Evolutionary conservation across 2,113 vertebrate genomes (phyloP).

Genomic region (Chascanopsetta lugubris): DNA sequence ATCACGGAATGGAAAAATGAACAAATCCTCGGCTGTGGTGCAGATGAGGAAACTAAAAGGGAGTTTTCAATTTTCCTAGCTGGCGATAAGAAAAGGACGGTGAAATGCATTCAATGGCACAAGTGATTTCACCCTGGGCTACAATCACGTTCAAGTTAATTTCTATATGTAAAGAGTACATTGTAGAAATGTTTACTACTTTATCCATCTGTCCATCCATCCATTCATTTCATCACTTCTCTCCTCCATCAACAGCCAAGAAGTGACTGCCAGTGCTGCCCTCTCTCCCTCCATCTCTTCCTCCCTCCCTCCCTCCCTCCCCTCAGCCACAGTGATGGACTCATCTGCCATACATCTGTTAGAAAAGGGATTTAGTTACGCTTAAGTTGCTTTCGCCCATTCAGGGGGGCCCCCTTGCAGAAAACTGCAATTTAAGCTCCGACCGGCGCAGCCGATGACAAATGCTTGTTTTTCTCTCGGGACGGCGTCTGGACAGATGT

Average conservation of each 20-base stretch:
- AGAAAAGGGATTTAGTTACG: conserved; percentile 73
- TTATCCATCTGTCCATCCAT: background rate
- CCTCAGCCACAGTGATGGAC: conserved; percentile 58
- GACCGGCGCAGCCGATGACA: conserved; percentile 42
- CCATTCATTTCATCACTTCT: conserved; percentile 1
- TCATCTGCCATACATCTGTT: conserved; percentile 79
- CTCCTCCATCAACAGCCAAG: background rate
- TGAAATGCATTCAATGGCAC: too few species aligned
- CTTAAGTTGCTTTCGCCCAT: conserved; percentile 68
- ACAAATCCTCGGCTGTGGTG: too few species aligned
- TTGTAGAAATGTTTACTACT: background rate
- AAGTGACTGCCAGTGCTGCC: background rate
- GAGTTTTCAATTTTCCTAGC: too few species aligned
- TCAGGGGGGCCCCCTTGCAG: conserved; percentile 45
- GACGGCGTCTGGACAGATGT: conserved; percentile 56
- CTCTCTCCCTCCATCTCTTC: conserved; percentile 20
- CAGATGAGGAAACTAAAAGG: too few species aligned
- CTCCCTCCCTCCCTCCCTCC: conserved; percentile 21
- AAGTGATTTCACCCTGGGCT: too few species aligned
- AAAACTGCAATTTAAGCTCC: conserved; percentile 54
- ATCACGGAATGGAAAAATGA: too few species aligned
- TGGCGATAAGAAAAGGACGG: too few species aligned
- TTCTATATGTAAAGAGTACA: too few species aligned
- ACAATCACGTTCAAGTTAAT: too few species aligned
- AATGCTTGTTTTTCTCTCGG: conserved; percentile 53